phyloP scores from a whole-genome alignment of 2,113 vertebrate genomes.

The Trogon surrucura region DNA sequence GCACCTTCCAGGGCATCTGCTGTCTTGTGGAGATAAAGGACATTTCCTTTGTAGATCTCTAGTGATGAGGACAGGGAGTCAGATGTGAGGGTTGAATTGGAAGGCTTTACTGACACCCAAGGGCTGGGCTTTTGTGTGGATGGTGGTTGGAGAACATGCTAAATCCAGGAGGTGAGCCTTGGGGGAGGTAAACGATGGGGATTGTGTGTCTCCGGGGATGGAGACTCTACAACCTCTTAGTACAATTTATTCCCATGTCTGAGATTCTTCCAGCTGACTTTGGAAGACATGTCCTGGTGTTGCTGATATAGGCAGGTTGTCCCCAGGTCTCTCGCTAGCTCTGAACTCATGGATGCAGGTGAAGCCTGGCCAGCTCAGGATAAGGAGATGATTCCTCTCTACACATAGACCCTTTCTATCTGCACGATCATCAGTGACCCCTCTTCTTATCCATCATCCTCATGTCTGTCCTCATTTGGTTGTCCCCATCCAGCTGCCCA shows the following conservation, averaged over 20 bases:
- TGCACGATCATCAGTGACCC: neutral
- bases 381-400: no score
- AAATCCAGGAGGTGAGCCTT: neutral
- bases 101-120: neutral
- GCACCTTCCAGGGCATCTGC: neutral
- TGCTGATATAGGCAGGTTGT: neutral
- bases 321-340: neutral
- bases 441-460: neutral
- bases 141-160: neutral
- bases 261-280: neutral
- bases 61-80: neutral
- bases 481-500: neutral
- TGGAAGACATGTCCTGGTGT: neutral
- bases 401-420: no score
- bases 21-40: neutral
- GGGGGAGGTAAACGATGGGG: neutral
- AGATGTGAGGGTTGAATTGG: neutral
- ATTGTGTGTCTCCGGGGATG: neutral
- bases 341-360: neutral
- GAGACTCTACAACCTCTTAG: neutral
- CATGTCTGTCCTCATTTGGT: neutral
- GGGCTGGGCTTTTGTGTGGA: neutral
- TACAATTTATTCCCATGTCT: neutral
- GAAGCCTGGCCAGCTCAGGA: no score
- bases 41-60: neutral